These are phyloP conservation scores for Echeneis naucrates DNA, from an alignment of 2,797 vertebrate species.

Conservation along the genomic window DNA sequence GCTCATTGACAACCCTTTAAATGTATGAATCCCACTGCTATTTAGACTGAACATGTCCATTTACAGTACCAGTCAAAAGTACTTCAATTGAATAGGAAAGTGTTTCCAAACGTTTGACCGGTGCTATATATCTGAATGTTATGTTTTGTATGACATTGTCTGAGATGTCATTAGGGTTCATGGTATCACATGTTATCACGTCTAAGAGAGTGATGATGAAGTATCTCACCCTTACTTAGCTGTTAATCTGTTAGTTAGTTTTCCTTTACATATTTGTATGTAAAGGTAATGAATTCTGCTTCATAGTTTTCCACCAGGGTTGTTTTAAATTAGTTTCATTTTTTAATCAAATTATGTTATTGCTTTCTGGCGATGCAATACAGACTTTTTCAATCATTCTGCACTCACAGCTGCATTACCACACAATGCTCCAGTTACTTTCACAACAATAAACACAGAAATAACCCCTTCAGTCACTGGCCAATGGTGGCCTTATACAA, in stretches of 20 bases:
- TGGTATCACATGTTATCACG: conserved; percentile 8
- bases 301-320: background rate
- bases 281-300: conserved; percentile 6
- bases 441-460: conserved; percentile 43
- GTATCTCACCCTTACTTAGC: conserved; percentile 1
- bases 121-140: background rate
- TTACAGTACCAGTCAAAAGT: no score
- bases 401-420: conserved; percentile 26
- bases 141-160: background rate
- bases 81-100: no score
- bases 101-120: no score
- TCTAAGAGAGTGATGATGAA: background rate
- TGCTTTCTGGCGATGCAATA: conserved; percentile 31
- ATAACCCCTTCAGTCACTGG: background rate
- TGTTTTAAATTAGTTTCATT: background rate
- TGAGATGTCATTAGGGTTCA: background rate
- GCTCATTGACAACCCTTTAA: background rate
- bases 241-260: conserved; percentile 13
- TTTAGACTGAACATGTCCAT: background rate
- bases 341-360: conserved; percentile 1
- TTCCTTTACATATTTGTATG: background rate
- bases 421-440: conserved; percentile 32
- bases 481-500: background rate
- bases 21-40: background rate
- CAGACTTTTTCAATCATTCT: conserved; percentile 44